These are phyloP conservation scores for Nomada ruficornis DNA, from an alignment of 2,888 invertebrate genomes.

Conservation along the genomic window DNA sequence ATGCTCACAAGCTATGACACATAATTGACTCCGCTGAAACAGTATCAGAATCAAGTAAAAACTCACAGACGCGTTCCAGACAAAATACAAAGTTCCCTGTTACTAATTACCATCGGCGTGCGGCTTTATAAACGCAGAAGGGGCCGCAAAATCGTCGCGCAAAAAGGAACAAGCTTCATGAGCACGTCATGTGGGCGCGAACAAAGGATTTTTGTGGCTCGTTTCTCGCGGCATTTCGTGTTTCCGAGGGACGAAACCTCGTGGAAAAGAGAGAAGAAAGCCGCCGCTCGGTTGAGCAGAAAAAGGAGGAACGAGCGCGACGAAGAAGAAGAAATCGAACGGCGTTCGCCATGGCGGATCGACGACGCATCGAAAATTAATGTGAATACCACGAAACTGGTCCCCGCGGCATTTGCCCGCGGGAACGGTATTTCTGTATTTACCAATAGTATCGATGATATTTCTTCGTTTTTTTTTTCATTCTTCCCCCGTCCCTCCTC, in stretches of 20 bases:
- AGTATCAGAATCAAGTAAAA: too few relatives aligned
- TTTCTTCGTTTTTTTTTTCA: slow-evolving; percentile 69
- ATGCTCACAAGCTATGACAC: too few relatives aligned
- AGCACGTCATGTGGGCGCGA: slow-evolving; percentile 51
- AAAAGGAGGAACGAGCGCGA: slow-evolving; percentile 55
- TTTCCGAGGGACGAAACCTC: slow-evolving; percentile 51
- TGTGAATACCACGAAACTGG: slow-evolving; percentile 78
- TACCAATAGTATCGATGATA: slow-evolving; percentile 79
- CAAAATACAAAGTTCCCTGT: background rate
- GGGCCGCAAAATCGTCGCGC: slow-evolving; percentile 2
- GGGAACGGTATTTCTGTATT: slow-evolving; percentile 78
- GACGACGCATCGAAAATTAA: slow-evolving; percentile 77
- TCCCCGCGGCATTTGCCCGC: slow-evolving; percentile 74
- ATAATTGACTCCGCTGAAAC: too few relatives aligned
- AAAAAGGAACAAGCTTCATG: slow-evolving; percentile 47
- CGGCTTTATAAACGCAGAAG: slow-evolving; percentile 1
- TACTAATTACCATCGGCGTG: slow-evolving; percentile 30
- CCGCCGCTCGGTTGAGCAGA: slow-evolving; percentile 35
- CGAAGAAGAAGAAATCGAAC: slow-evolving; percentile 72
- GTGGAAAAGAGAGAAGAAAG: slow-evolving; percentile 45
- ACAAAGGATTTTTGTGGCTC: slow-evolving; percentile 70
- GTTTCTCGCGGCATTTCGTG: slow-evolving; percentile 63
- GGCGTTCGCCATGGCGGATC: slow-evolving; percentile 69
- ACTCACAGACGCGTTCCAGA: background rate
- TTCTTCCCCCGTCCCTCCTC: background rate